Evolutionary conservation across 1,140 invertebrate genomes (phyloP).

Genomic region (Halictus rubicundus): DNA sequence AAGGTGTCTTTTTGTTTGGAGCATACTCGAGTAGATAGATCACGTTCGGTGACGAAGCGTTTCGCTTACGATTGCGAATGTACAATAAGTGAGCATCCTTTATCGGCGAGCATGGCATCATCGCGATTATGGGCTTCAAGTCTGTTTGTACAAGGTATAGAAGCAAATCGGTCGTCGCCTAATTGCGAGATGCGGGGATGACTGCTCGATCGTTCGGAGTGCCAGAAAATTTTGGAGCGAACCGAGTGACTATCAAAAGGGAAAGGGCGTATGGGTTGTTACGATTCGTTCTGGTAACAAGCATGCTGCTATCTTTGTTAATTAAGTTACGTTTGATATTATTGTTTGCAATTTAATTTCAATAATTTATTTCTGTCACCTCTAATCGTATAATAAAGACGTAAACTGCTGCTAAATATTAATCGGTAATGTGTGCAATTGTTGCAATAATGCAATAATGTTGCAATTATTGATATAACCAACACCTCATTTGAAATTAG

Average conservation of each 20-base stretch:
- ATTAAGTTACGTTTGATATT: too few species aligned
- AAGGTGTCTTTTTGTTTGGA: background rate
- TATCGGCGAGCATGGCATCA: too few species aligned
- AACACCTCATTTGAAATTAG: too few species aligned
- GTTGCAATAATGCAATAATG: too few species aligned
- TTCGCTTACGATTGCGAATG: background rate
- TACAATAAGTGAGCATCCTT: background rate
- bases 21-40: background rate
- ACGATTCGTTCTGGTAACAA: slow-evolving; percentile 69
- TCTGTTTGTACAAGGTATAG: too few species aligned
- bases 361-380: too few species aligned
- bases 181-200: slow-evolving; percentile 69
- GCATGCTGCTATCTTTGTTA: background rate
- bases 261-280: slow-evolving; percentile 70
- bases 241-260: slow-evolving; percentile 51
- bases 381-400: too few species aligned
- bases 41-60: background rate
- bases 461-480: too few species aligned
- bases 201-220: slow-evolving; percentile 75
- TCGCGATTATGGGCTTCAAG: background rate
- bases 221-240: slow-evolving; percentile 67
- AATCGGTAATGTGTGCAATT: too few species aligned
- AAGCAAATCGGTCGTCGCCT: too few species aligned
- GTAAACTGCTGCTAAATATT: too few species aligned
- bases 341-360: too few species aligned